phyloP scores from a whole-genome alignment of 2,113 vertebrate genomes.

The Syngnathus typhle region DNA sequence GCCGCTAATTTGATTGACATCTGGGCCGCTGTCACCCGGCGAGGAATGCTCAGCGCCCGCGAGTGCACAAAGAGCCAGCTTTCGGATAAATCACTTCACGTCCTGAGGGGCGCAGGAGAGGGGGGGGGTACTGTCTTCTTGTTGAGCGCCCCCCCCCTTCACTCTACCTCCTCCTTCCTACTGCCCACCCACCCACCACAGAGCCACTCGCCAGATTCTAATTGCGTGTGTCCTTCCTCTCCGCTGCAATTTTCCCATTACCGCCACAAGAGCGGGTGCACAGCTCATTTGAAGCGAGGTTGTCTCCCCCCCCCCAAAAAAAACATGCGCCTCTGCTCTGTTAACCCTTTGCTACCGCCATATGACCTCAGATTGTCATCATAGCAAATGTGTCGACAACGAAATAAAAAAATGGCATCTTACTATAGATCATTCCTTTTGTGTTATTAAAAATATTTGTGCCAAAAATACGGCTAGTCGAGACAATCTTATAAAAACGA shows the following conservation, averaged over 20 bases:
- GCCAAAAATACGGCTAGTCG: no score
- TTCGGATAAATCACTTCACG: conserved; percentile 97
- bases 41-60: conserved; percentile 70
- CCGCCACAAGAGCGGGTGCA: conserved; percentile 83
- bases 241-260: conserved; percentile 97
- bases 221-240: conserved; percentile 99
- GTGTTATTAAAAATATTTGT: no score
- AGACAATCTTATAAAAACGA: no score
- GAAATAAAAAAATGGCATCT: no score
- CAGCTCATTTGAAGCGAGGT: conserved; percentile 88
- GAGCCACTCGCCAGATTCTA: conserved; percentile 86
- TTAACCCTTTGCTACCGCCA: conserved; percentile 81
- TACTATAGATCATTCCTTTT: no score
- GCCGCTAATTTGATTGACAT: conserved; percentile 99
- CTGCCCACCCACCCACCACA: conserved; percentile 52
- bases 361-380: background rate
- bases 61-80: conserved; percentile 79
- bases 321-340: conserved; percentile 82
- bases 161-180: conserved; percentile 29
- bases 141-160: conserved; percentile 24
- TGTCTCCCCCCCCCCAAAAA: conserved; percentile 69
- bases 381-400: background rate
- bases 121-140: conserved; percentile 70
- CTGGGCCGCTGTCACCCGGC: conserved; percentile 95
- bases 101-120: conserved; percentile 55